Base-by-base conservation (phyloP, 1,140 invertebrate genomes). In the Drosophila sp. region DNA sequence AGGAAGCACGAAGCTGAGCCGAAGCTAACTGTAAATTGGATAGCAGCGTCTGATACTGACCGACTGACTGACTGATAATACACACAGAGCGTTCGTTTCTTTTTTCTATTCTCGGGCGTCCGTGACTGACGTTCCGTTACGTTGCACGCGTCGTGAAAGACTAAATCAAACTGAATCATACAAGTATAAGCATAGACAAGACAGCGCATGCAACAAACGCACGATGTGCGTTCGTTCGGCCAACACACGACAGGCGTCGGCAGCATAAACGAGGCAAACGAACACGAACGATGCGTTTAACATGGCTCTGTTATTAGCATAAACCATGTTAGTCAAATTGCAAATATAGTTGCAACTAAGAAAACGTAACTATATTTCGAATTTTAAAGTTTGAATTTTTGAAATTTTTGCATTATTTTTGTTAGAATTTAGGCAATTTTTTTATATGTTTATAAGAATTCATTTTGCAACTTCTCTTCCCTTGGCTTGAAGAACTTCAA, bases 41-140 rank as follows among this genome's bases (percentile, higher is more conserved):
- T 46, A 29, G 50, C 27, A 11, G 27, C 41, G 18, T 48, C 58
- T 62, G 59, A 51, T 51, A 62, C 46, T 62, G 50, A 36, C 50
- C 34, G 50, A 53, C 34, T 36, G 34, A 62, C 46, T 62, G 50
- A 36, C 50, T 53, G 50, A 53, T 53, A 53, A 53, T 27, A 27
- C 27, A 43, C 41, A 50, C 21, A 50, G 34, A n/a, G 16, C 4
- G 9, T 13, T 29, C 11, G 21, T 29, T 2, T 53, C 21, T 14
- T 8, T 13, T 25, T 27, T 25, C 25, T 54, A 21, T 43, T 25
- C 14, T n/a, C 45, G 16, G 29, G 53, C 78, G 58, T 86, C 81
- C 81, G 81, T 77, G 34, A 46, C 81, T 59, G 65, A 61, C 53
- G 43, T 43, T 65, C 78, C 61, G 53, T 80, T 63, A 11, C 40